phyloP scores from a whole-genome alignment of 1,140 invertebrate genomes.

The Neomicropteryx cornuta region DNA sequence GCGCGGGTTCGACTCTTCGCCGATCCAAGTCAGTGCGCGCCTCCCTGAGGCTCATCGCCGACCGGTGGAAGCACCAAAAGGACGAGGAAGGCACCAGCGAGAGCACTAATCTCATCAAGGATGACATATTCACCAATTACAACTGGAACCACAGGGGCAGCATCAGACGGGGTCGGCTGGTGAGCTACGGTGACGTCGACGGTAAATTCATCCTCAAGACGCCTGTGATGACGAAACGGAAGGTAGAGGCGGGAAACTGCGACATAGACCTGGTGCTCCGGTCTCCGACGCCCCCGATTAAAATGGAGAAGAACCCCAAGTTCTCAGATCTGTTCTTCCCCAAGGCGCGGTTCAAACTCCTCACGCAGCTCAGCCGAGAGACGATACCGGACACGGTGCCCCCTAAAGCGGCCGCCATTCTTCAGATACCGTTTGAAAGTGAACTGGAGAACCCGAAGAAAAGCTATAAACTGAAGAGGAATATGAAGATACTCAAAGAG shows the following conservation, averaged over 20 bases:
- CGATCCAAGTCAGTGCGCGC: slow-evolving; percentile 60
- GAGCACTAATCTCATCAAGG: slow-evolving; percentile 17
- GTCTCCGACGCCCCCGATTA: slow-evolving; percentile 24
- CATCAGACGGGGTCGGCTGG: slow-evolving; percentile 27
- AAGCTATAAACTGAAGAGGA: slow-evolving; percentile 15
- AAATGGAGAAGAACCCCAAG: slow-evolving; percentile 30
- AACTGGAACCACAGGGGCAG: slow-evolving; percentile 24
- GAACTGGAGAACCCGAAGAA: slow-evolving; percentile 20
- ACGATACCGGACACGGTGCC: slow-evolving; percentile 38
- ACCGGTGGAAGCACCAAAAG: slow-evolving; percentile 37
- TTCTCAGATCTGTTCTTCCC: slow-evolving; percentile 34
- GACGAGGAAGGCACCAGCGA: slow-evolving; percentile 15
- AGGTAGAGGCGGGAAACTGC: slow-evolving; percentile 23
- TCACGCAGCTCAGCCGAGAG: slow-evolving; percentile 24
- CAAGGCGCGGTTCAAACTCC: slow-evolving; percentile 27
- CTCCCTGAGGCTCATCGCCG: slow-evolving; percentile 53
- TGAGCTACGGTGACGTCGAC: slow-evolving; percentile 30
- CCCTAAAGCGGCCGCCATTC: slow-evolving; percentile 43
- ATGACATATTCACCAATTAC: slow-evolving; percentile 29
- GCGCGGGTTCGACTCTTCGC: slow-evolving; percentile 34
- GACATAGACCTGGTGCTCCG: slow-evolving; percentile 31
- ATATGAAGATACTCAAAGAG: slow-evolving; percentile 14
- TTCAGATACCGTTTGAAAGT: slow-evolving; percentile 36
- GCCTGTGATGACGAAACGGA: slow-evolving; percentile 33
- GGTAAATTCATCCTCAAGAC: slow-evolving; percentile 40